Evolutionary conservation across 2,797 vertebrate species (phyloP).

Genomic region (Arrhamphus sclerolepis): DNA sequence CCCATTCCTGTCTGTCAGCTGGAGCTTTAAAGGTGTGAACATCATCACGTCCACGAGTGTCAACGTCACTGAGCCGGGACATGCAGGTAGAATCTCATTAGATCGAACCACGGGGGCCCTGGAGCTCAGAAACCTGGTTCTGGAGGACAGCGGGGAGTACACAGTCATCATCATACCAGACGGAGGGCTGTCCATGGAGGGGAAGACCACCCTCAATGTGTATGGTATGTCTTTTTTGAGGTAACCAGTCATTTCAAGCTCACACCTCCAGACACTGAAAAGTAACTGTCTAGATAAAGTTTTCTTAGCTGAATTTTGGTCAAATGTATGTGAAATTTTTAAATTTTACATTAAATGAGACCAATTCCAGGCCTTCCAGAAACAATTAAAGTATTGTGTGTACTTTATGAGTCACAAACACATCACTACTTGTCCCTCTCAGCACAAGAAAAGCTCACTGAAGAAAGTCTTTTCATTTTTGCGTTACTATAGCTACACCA

Average conservation of each 20-base stretch:
- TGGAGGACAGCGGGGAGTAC: constrained; percentile 66
- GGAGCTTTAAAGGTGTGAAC: constrained; percentile 61
- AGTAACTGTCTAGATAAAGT: too few relatives aligned
- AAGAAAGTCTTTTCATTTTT: too few relatives aligned
- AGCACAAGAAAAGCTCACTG: too few relatives aligned
- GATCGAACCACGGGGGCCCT: constrained; percentile 61
- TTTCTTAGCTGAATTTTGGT: too few relatives aligned
- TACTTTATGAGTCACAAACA: too few relatives aligned
- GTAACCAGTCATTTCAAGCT: not conserved
- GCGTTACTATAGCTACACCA: too few relatives aligned
- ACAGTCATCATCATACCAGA: constrained; percentile 46
- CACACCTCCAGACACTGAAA: not conserved
- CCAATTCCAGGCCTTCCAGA: too few relatives aligned
- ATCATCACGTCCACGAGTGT: constrained; percentile 67
- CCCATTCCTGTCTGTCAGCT: constrained; percentile 62
- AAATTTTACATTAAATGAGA: too few relatives aligned
- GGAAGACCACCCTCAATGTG: constrained; percentile 52
- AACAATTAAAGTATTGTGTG: too few relatives aligned
- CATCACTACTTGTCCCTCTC: too few relatives aligned
- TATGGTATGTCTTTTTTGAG: constrained; percentile 55
- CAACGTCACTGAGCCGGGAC: constrained; percentile 6
- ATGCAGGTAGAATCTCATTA: constrained; percentile 57
- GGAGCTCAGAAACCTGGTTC: constrained; percentile 64
- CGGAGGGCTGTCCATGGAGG: constrained; percentile 37
- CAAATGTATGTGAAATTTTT: too few relatives aligned